Base-by-base conservation (phyloP, 2,113 vertebrate genomes). In the Miniopterus natalensis region DNA sequence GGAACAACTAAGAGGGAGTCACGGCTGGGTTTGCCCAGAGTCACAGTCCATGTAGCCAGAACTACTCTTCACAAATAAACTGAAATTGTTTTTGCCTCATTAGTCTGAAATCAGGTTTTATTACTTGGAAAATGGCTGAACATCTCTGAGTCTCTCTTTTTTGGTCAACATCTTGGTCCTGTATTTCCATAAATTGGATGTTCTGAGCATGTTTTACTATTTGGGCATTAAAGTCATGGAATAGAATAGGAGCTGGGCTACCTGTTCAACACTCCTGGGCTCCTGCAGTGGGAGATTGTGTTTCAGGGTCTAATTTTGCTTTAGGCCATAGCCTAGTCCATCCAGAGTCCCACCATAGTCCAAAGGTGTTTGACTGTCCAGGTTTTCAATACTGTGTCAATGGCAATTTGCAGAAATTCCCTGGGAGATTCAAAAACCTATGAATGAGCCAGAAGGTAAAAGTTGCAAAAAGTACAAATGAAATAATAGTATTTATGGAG, bases 81-180 rank as follows among this genome's bases (percentile, higher is more conserved):
- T 77, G n/a, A 77, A 70, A 77, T 70, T 36, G 17, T 47, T 93
- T 66, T 81, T 59, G 61, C 75, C 18, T 63, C n/a, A 70, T 59
- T 66, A 20, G 13, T 66, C 75, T 81, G 80, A 75, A 77, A 63
- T 84, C 77, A 84, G 18, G 73, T 73, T 47, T 84, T 84, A 84
- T 78, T 49, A 47, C 51, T 71, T 94, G 71, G 47, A 84, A 92
- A 90, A 95, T 8, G 36, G 7, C 6, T 89, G 68, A 77, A 27
- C 12, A 14, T 87, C 74, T 89, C 74, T 92, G 55, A 66, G 12
- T 23, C 49, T 68, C 1, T 89, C 25, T 51, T n/a, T 42, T 45
- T 47, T 23, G 27, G 42, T 85, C 74, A 45, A 29, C 27, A 45
- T 9, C 4, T 77, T 90, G 17, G 81, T 70, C 29, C 59, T 51